Conservation (phyloP, 30 jellyfish, hydroid and myxozoan genomes). For the Aurelia sp. region DNA sequence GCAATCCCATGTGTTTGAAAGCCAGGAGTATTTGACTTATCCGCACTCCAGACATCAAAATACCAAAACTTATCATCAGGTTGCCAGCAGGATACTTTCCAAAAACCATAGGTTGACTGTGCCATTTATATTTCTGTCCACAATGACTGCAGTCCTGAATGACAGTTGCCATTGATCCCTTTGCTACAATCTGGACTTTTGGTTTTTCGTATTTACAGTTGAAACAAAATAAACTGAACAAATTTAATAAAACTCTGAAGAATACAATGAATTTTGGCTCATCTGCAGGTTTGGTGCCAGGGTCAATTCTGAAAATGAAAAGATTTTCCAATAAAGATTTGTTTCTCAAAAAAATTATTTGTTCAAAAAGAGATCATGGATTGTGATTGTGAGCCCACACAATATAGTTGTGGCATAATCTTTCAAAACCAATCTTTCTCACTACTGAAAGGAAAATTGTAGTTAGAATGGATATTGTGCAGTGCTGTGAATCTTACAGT, state of each 20-base stretch:
- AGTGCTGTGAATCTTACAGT: too few species aligned
- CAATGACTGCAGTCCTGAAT: slow-evolving; percentile 21
- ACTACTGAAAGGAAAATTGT: not conserved
- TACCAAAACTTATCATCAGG: not conserved
- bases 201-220: slow-evolving; percentile 19
- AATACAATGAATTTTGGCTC: not conserved
- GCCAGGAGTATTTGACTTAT: slow-evolving; percentile 21
- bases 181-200: slow-evolving; percentile 15
- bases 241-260: slow-evolving; percentile 7
- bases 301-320: not conserved
- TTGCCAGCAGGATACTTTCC: slow-evolving; percentile 8
- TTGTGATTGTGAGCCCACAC: not conserved
- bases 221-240: slow-evolving; percentile 24
- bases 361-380: too few species aligned
- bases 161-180: slow-evolving; percentile 37
- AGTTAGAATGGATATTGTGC: not conserved
- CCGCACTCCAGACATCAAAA: not conserved
- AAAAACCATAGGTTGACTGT: slow-evolving; percentile 20
- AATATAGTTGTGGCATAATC: not conserved
- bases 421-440: not conserved
- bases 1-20: slow-evolving; percentile 16
- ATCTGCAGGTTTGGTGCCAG: not conserved
- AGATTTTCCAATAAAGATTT: not conserved
- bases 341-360: too few species aligned
- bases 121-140: slow-evolving; percentile 20